phyloP scores from a whole-genome alignment of 2,113 vertebrate species.

The Podilymbus podiceps region DNA sequence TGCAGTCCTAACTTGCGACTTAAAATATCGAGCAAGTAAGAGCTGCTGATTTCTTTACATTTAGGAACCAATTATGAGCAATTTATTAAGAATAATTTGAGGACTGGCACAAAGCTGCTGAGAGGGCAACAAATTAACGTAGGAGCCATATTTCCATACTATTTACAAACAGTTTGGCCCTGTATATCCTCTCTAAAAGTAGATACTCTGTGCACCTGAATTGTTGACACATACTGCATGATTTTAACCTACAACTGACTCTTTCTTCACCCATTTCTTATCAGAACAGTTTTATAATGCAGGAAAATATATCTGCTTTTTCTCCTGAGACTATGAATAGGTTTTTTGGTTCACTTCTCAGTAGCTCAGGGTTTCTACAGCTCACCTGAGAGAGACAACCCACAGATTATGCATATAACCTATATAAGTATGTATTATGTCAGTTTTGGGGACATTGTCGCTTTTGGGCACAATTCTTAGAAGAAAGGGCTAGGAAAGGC shows the following conservation, averaged over 20 bases:
- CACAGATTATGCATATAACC: not conserved
- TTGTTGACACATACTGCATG: not conserved
- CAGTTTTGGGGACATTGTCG: accelerated
- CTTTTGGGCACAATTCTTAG: not conserved
- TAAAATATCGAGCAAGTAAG: not conserved
- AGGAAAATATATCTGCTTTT: not conserved
- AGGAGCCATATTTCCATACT: not conserved
- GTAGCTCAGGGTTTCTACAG: not conserved
- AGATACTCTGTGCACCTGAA: not conserved
- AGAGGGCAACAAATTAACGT: not conserved
- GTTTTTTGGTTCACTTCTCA: not conserved
- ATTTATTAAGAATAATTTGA: not conserved
- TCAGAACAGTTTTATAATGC: not conserved
- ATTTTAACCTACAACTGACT: not conserved
- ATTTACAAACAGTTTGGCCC: not conserved
- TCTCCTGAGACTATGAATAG: accelerated
- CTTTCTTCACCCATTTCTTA: not conserved
- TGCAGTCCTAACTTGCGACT: not conserved
- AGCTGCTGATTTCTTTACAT: not conserved
- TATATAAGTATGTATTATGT: not conserved
- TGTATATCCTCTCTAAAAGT: not conserved
- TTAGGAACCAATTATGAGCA: not conserved
- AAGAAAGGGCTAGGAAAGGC: not conserved
- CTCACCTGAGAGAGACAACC: not conserved
- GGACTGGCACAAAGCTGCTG: not conserved